Base-by-base conservation (phyloP, 2,888 invertebrate genomes). In the Tenthredo livida region DNA sequence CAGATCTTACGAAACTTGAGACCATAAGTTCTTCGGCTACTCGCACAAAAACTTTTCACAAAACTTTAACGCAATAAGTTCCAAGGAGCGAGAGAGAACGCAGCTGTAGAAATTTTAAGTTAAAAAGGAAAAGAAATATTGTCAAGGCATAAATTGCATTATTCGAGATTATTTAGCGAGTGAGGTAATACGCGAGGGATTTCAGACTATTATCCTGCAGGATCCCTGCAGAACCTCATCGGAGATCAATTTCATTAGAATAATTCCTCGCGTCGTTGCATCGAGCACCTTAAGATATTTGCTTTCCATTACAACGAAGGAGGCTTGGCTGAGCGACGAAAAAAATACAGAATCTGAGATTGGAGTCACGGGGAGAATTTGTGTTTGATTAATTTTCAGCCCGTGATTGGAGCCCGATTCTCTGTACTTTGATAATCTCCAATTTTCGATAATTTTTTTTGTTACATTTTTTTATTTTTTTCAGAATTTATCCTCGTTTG, bases 201-300 rank as follows among this genome's bases (percentile, higher is more conserved):
- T 61, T 61, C 47, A 37, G 37, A 37, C 37, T 58, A 80, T 80
- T 80, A 61, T 37, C 21, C 61, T 21, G 12, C 47, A 47, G 78
- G 40, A 80, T 58, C 21, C 21, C 77, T n/a, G n/a, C 29, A 77
- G 50, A 3, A 40, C 61, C 61, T 80, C 78, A 80, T 80, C 61
- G 58, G 78, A 40, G 54, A 78, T 78, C 37, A 80, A 80, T 80
- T 80, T 80, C 40, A 80, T 80, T 80, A 61, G 78, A 80, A 80
- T 80, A 80, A 61, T 80, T 80, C 25, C 37, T 61, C 21, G 61
- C 58, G 37, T n/a, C 58, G 78, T 58, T 58, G 78, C 58, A 80
- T 37, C 61, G 47, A 40, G 61, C 37, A n/a, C 58, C 58, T 47
- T 47, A 80, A 80, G 37, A 58, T 80, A 61, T 58, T 80, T 61